Evolutionary conservation across 2,797 vertebrate species (phyloP), one percentile per base, ranked within the genome.

Genomic region (Brotula barbata): DNA sequence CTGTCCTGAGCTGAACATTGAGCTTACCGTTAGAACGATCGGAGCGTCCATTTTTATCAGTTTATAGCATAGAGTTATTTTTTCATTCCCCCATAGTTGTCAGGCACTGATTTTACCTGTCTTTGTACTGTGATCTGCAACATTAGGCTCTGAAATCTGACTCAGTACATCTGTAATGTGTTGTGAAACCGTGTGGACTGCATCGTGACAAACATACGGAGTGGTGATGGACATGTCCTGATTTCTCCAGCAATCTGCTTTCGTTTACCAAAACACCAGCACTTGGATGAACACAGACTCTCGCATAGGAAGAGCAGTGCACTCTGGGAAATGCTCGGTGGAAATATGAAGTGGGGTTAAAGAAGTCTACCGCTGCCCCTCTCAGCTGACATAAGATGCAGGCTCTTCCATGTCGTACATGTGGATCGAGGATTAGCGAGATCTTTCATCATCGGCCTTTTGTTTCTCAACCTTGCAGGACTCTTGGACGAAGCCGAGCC

Each of bases 401-500:
- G 87, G 87, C 88, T 87, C 82, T 84, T 87, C 84, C 80, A 74
- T 73, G 78, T 81, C 25, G 33, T 60, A 70, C 64, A 76, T 78
- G 75, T 58, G 82, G 84, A 78, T 59, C 28, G 47, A 72, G 62
- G 68, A 47, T 80, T 69, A 48, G 68, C 15, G 23, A 64, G 73
- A 79, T 75, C 83, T 70, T 72, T 85, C 76, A 77, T 77, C 84
- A 83, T 83, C 72, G 82, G 79, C 85, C 82, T 80, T 85, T 86
- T 74, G 87, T 88, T 89, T 77, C 74, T 86, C 87, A 87, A 85
- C 86, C 85, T 88, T 87, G 88, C 85, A 83, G 88, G 76, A 87
- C 88, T 84, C 73, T 71, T 72, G 80, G 82, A 87, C 72, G 46
- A 68, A 81, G 75, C 52, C 47, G 78, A 84, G 83, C 82, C 74